Evolutionary conservation across 2,888 invertebrate species (phyloP).

Genomic region (Drosophila hawaiiensis): DNA sequence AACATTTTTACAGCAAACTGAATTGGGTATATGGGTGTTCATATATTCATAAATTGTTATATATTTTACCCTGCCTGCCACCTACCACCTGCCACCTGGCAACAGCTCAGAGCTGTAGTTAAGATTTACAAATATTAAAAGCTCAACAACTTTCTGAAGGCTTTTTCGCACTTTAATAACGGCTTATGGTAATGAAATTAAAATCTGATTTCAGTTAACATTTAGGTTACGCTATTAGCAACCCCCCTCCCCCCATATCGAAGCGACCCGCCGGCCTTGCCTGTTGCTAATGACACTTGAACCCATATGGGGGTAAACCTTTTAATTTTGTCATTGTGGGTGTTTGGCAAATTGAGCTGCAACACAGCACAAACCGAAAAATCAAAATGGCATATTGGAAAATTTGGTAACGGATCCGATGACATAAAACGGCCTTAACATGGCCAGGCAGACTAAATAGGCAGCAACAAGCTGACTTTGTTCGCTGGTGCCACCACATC

Average conservation of each 20-base stretch:
- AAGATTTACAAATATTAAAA: slow-evolving; percentile 18
- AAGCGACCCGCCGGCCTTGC: background rate
- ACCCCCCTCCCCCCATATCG: background rate
- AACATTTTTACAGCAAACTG: slow-evolving; percentile 79
- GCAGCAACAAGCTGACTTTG: slow-evolving; percentile 56
- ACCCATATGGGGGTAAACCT: slow-evolving; percentile 17
- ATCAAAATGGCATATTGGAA: slow-evolving; percentile 72
- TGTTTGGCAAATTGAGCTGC: slow-evolving; percentile 52
- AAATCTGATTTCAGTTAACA: slow-evolving; percentile 25
- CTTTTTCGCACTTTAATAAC: slow-evolving; percentile 3
- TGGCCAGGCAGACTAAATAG: slow-evolving; percentile 47
- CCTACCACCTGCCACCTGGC: background rate
- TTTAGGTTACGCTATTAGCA: slow-evolving; percentile 17
- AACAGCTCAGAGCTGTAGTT: slow-evolving; percentile 18
- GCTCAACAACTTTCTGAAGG: background rate
- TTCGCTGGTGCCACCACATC: slow-evolving; percentile 10
- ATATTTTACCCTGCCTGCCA: slow-evolving; percentile 7
- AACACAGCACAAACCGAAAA: slow-evolving; percentile 17
- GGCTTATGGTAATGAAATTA: slow-evolving; percentile 11
- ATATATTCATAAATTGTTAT: slow-evolving; percentile 70
- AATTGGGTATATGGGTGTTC: slow-evolving; percentile 56
- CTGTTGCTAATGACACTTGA: slow-evolving; percentile 21
- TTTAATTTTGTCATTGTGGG: slow-evolving; percentile 42
- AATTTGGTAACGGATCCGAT: slow-evolving; percentile 70
- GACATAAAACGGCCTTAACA: slow-evolving; percentile 65